Evolutionary conservation across 53 echinoderm and acorn worm species (phyloP), one percentile per base, ranked within the genome.

Genomic region (Holothuria leucospilota): DNA sequence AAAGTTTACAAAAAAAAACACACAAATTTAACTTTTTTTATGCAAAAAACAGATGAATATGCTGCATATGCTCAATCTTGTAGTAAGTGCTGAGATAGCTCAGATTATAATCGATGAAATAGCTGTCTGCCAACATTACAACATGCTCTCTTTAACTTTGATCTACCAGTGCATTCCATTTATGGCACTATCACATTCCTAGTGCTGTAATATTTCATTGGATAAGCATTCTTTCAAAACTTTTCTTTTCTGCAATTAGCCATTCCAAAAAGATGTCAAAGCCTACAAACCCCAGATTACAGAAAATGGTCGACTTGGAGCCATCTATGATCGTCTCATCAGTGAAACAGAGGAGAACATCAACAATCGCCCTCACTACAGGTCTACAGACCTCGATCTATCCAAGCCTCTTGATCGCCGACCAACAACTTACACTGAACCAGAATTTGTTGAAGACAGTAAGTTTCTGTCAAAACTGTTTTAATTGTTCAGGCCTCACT

Each of bases 371-470:
- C 89, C 95, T 87, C 94, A 95, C 84, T 84, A 92, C 89, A 88
- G 88, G 68, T 93, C 95, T 34, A 93, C 96, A 9, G 96, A 96
- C 60, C 87, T 96, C 4, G 93, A 96, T 62, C 79, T 93, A 65
- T 93, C 93, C 85, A 91, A 93, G 65, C 96, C 96, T 21, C 87
- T 96, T 14, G 93, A 96, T 59, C 77, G 92, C n/a, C 85, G 90
- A 46, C 91, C 91, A 2, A 71, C 91, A 0, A 93, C 93, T 64
- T 93, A 91, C 64, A 85, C 90, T 62, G 90, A 89, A 56, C 91
- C 93, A 51, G 92, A 91, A 25, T 96, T 93, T 82, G 88, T 95
- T 29, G 94, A 96, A 86, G 94, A 96, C 85, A 92, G 94, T 96
- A 90, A 85, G 95, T 87, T 28, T 80, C 3, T 28, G 21, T 80